Conservation (phyloP, 2,113 vertebrate species). For the Ranitomeya imitator region DNA sequence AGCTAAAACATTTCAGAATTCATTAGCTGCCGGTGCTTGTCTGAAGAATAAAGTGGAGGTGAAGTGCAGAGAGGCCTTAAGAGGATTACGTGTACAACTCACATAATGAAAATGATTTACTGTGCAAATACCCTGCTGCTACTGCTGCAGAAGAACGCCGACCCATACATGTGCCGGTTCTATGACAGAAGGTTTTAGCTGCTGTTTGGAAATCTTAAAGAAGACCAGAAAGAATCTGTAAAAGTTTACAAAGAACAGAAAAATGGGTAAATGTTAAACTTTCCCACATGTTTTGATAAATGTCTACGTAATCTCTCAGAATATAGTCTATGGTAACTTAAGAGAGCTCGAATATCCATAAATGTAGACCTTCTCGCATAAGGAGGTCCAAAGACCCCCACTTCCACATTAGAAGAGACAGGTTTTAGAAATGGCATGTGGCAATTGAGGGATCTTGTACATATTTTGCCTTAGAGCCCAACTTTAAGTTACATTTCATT, state of each 20-base stretch:
- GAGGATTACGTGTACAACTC: conserved; percentile 59
- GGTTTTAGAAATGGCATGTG: too few relatives aligned
- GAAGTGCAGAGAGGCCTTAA: conserved; percentile 57
- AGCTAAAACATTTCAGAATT: conserved; percentile 58
- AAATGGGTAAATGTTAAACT: too few relatives aligned
- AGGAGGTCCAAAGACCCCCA: too few relatives aligned
- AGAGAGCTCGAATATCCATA: too few relatives aligned
- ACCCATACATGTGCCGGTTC: conserved; percentile 41
- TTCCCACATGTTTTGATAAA: too few relatives aligned
- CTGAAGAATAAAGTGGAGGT: conserved; percentile 57
- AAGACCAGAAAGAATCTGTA: background rate
- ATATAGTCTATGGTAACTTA: too few relatives aligned
- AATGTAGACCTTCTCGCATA: too few relatives aligned
- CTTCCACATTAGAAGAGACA: too few relatives aligned
- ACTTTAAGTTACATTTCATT: too few relatives aligned
- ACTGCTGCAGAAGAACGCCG: conserved; percentile 50
- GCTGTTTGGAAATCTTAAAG: background rate
- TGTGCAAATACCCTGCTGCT: conserved; percentile 59
- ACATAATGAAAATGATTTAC: conserved; percentile 60
- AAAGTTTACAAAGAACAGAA: background rate
- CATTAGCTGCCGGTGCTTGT: conserved; percentile 54
- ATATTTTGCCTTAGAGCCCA: too few relatives aligned
- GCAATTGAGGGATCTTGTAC: too few relatives aligned
- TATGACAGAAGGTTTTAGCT: background rate
- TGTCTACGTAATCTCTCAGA: too few relatives aligned